Base-by-base conservation (phyloP, 2,888 invertebrate species). In the Julus scandinavius region DNA sequence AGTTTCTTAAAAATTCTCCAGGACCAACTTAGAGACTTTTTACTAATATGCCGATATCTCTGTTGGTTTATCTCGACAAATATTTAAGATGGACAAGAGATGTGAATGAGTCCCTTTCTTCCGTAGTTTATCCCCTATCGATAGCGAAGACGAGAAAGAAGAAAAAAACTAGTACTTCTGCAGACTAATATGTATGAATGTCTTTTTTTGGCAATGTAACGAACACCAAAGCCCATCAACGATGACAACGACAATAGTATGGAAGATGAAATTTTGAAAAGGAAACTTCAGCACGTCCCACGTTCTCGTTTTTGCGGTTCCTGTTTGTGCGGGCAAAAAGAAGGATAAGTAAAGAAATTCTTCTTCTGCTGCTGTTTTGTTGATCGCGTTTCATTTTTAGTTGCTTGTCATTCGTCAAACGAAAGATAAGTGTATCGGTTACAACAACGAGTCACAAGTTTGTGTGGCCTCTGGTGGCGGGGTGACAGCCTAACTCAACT, bases 221-320 rank as follows among this genome's bases (percentile, higher is more conserved):
- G 11, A 49, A 49, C 13, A 49, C 49, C 15, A 58, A 58, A 58
- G 4, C 4, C 15, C 58, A 58, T 58, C 58, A 15, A 58, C 58
- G 58, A 58, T 58, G 58, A 58, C 58, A 58, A 17, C 58, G 58
- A 58, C 58, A 58, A 58, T 58, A 58, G 58, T 58, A 58, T 17
- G 58, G 58, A 58, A 58, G 58, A 58, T 58, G 58, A 58, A 58
- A 58, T 58, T 58, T 58, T 58, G 58, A 58, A 15, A 58, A 11
- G 58, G 58, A 58, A 58, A 58, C 58, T 58, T 58, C 58, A 58
- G 58, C 58, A 58, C 58, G 58, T 58, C 58, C 58, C 58, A 58
- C 49, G 49, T 11, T 11, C 49, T 11, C 49, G 49, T 49, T 11
- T 49, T 58, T 58, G 58, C 15, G 58, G 58, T 58, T 58, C 15